Conservation (phyloP, 2,113 vertebrate genomes). For the Paedocypris sp. region DNA sequence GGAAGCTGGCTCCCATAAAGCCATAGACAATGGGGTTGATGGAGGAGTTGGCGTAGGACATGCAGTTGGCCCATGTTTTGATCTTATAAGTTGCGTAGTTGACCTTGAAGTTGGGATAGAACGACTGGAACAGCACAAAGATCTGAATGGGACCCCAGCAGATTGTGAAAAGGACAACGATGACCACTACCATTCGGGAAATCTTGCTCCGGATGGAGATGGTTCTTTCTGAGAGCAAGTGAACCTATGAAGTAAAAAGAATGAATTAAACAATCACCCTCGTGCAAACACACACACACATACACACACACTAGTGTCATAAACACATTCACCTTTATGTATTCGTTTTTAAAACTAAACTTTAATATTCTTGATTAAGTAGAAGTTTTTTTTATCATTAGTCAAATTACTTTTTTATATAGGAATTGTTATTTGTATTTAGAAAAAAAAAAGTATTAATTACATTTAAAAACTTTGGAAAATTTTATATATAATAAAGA, state of each 20-base stretch:
- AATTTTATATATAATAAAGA: no score
- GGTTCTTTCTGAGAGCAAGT: slow-evolving; percentile 71
- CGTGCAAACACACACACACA: no score
- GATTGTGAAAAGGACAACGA: slow-evolving; percentile 71
- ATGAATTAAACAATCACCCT: no score
- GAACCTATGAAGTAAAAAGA: slow-evolving; percentile 57
- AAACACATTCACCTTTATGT: no score
- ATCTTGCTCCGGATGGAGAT: slow-evolving; percentile 68
- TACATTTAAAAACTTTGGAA: no score
- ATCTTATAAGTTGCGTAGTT: slow-evolving; percentile 68
- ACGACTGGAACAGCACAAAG: slow-evolving; percentile 69
- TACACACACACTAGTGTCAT: no score
- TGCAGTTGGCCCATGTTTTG: slow-evolving; percentile 74
- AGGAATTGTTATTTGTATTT: no score
- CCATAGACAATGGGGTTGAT: slow-evolving; percentile 70
- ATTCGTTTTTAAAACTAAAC: no score
- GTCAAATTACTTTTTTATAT: no score
- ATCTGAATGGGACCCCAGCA: slow-evolving; percentile 81
- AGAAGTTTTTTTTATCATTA: no score
- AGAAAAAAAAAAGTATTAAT: no score
- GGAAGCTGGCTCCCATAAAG: slow-evolving; percentile 72
- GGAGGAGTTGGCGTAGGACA: slow-evolving; percentile 74
- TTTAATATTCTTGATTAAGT: no score
- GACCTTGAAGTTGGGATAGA: slow-evolving; percentile 57
- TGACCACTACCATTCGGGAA: slow-evolving; percentile 76